Evolutionary conservation across 2,888 invertebrate species (phyloP), one percentile per base, ranked within the genome.

Genomic region (Morpho deidamia): DNA sequence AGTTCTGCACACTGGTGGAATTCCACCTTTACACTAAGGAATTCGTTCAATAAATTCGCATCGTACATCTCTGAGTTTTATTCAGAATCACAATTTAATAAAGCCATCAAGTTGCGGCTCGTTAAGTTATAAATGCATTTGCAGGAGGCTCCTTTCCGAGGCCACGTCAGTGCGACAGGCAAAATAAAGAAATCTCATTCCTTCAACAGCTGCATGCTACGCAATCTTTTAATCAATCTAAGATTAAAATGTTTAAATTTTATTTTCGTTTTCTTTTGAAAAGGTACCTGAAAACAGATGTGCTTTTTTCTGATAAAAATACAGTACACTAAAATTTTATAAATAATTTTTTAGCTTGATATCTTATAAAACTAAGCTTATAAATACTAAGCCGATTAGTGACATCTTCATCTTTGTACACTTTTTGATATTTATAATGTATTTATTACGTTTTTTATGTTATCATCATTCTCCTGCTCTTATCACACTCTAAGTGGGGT

Each of bases 91-190:
- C 65, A 70, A 74, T 77, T 78, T 80, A 77, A 81, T 76, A 75
- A 80, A 77, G 74, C 73, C 71, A 71, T 80, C 80, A 79, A 69
- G 70, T 61, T 68, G 70, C 69, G 69, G 66, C 70, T 74, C 63
- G 57, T 70, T 74, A 73, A 70, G 67, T 65, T 62, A 62, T 44
- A 58, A 60, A 58, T 51, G 58, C 45, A 62, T 70, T 78, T 73
- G 14, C 23, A 37, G 14, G 14, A 43, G 11, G 37, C 23, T 23
- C n/a, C 37, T 14, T 12, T 11, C 23, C 23, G 35, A 50, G 11
- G 50, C 63, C 65, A 69, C 70, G 70, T 74, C 75, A 76, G 72
- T 72, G 71, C 62, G 66, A 67, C 70, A 67, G 76, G 73, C 76
- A 81, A 83, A 23, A 82, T 80, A 81, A 76, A 76, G 69, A 69